phyloP scores from a whole-genome alignment of 2,797 vertebrate genomes.

The Scarus forsteni region DNA sequence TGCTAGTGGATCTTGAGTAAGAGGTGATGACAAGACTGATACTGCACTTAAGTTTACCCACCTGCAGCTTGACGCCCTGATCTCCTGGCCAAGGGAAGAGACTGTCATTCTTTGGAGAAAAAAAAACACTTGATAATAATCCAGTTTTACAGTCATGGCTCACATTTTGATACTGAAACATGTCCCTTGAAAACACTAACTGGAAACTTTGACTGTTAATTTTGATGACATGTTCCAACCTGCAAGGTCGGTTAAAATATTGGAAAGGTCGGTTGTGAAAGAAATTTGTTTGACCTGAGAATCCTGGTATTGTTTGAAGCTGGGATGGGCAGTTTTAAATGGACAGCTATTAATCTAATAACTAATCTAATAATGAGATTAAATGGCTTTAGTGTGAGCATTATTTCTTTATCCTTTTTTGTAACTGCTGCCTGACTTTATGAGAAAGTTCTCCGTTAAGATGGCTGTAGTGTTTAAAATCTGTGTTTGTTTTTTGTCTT shows the following conservation, averaged over 20 bases:
- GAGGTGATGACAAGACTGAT: not conserved
- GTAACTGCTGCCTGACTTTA: no score
- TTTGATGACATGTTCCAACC: constrained; percentile 1
- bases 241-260: not conserved
- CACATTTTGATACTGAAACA: not conserved
- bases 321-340: no score
- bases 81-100: not conserved
- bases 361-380: no score
- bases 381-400: no score
- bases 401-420: no score
- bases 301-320: no score
- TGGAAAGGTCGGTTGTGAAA: not conserved
- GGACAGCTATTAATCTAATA: no score
- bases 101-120: not conserved
- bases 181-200: not conserved
- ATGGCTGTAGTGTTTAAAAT: no score
- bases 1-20: not conserved
- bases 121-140: not conserved
- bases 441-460: no score
- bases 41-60: not conserved
- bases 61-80: not conserved
- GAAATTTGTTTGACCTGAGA: not conserved
- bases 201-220: not conserved
- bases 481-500: no score
- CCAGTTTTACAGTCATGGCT: not conserved